These are phyloP conservation scores for Protobothrops flavoviridis DNA, from an alignment of 2,113 vertebrate species.

Conservation along the genomic window DNA sequence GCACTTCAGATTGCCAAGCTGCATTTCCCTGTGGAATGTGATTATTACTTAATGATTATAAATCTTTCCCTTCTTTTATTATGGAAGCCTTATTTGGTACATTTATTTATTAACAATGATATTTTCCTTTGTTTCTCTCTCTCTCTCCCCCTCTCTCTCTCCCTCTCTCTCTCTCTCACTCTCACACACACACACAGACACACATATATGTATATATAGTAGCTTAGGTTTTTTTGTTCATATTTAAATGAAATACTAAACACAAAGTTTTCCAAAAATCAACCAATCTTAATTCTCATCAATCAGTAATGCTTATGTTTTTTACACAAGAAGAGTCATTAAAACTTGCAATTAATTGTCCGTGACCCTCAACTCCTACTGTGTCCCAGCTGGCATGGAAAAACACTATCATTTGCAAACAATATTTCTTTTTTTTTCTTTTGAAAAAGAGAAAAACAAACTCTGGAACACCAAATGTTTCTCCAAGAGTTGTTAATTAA, in stretches of 20 bases:
- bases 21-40: not conserved
- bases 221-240: not conserved
- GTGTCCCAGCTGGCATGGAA: slow-evolving; percentile 22
- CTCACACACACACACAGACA: not conserved
- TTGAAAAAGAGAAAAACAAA: slow-evolving; percentile 5
- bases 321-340: slow-evolving; percentile 46
- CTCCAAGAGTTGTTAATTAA: slow-evolving; percentile 39
- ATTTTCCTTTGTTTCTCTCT: not conserved
- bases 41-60: not conserved
- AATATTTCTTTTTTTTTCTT: slow-evolving; percentile 10
- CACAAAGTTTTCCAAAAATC: slow-evolving; percentile 29
- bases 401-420: slow-evolving; percentile 45
- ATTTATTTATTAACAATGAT: not conserved
- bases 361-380: slow-evolving; percentile 31
- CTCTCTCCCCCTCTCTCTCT: not conserved
- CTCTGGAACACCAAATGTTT: slow-evolving; percentile 10
- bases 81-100: not conserved
- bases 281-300: slow-evolving; percentile 29
- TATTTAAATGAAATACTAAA: not conserved
- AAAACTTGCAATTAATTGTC: slow-evolving; percentile 60
- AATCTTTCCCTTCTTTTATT: not conserved
- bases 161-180: not conserved
- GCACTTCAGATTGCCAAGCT: not conserved
- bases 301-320: slow-evolving; percentile 38
- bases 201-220: not conserved